Conservation (phyloP, 2,888 invertebrate species). For the Patella ulyssiponensis region DNA sequence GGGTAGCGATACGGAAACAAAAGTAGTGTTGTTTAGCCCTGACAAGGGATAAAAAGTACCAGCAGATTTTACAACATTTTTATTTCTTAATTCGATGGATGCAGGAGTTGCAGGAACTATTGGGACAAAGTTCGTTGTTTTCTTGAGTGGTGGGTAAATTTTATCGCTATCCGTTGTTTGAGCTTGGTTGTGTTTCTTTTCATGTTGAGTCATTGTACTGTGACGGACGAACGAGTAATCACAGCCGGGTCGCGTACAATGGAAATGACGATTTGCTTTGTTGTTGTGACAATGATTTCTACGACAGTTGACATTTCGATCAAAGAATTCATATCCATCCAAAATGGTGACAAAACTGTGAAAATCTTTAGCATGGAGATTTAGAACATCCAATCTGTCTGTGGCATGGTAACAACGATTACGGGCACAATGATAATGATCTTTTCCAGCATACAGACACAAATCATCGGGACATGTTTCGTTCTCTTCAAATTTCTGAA, state of each 20-base stretch:
- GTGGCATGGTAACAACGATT: slow-evolving; percentile 87
- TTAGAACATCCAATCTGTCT: slow-evolving; percentile 83
- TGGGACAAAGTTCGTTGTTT: slow-evolving; percentile 32
- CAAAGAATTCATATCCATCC: slow-evolving; percentile 89
- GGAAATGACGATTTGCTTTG: slow-evolving; percentile 82
- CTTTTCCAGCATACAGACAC: slow-evolving; percentile 80
- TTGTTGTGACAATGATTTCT: slow-evolving; percentile 80
- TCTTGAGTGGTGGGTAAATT: slow-evolving; percentile 33
- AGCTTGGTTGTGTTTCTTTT: slow-evolving; percentile 77
- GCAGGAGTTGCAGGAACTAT: slow-evolving; percentile 39
- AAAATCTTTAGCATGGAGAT: slow-evolving; percentile 88
- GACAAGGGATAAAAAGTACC: slow-evolving; percentile 93
- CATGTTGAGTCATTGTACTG: slow-evolving; percentile 82
- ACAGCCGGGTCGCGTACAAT: slow-evolving; percentile 81
- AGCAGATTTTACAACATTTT: slow-evolving; percentile 88
- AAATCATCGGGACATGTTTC: slow-evolving; percentile 80
- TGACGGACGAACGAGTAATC: slow-evolving; percentile 83
- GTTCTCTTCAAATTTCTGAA: slow-evolving; percentile 58
- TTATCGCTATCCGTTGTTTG: slow-evolving; percentile 34
- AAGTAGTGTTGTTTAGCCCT: slow-evolving; percentile 46
- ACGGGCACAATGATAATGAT: slow-evolving; percentile 90
- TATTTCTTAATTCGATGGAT: slow-evolving; percentile 30
- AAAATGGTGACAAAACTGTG: slow-evolving; percentile 87
- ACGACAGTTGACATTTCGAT: slow-evolving; percentile 81
- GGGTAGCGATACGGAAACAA: background rate